Conservation (phyloP, 2,113 vertebrate species). For the Elachura formosa region DNA sequence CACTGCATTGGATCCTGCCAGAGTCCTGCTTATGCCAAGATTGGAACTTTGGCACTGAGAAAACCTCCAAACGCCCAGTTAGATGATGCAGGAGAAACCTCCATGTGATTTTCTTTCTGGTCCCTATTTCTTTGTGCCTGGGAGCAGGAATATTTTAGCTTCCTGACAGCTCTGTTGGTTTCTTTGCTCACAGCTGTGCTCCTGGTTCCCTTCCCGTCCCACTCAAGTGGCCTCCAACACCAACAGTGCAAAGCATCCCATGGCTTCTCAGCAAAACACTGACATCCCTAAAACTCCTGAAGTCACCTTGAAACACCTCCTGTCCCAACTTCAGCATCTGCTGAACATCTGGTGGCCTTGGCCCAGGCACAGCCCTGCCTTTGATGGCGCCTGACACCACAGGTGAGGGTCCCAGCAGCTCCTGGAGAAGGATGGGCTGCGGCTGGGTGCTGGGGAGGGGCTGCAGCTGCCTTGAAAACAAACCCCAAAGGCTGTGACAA, state of each 20-base stretch:
- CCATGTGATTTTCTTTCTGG: background rate
- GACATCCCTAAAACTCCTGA: background rate
- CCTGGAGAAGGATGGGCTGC: background rate
- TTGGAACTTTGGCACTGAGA: background rate
- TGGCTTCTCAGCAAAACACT: background rate
- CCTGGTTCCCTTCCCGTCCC: background rate
- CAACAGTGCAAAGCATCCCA: background rate
- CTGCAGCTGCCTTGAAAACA: background rate
- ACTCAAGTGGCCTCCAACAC: background rate
- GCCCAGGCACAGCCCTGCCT: background rate
- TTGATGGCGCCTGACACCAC: no score
- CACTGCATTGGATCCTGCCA: background rate
- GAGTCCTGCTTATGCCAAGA: background rate
- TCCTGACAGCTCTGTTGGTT: background rate
- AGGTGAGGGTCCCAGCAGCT: background rate
- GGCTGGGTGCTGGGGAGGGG: background rate
- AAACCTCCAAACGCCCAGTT: accelerated
- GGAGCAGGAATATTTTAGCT: background rate
- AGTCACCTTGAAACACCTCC: background rate
- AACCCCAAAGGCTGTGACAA: background rate
- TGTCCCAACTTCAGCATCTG: background rate
- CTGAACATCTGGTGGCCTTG: background rate
- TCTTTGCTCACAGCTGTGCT: background rate
- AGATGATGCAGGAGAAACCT: background rate
- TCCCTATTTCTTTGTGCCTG: background rate